Evolutionary conservation across 2,113 vertebrate genomes (phyloP).

Genomic region (Phylloscopus trochilus): DNA sequence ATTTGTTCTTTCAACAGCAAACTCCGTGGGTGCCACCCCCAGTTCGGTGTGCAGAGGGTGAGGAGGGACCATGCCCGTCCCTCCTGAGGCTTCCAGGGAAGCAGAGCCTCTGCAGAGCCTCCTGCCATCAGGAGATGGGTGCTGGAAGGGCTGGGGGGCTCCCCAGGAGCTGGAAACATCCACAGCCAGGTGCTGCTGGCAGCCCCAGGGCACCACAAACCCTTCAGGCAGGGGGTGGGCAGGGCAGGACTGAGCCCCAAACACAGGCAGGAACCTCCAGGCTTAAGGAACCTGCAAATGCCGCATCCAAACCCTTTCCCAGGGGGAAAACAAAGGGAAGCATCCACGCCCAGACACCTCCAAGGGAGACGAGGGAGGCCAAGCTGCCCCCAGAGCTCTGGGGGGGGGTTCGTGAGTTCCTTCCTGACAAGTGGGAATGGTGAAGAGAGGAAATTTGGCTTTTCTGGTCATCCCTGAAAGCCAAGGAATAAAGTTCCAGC

Average conservation of each 20-base stretch:
- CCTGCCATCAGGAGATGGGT: background rate
- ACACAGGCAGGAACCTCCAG: background rate
- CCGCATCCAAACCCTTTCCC: background rate
- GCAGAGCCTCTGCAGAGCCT: background rate
- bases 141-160: background rate
- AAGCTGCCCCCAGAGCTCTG: background rate
- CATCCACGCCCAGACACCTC: background rate
- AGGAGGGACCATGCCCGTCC: rapidly evolving
- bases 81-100: background rate
- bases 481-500: background rate
- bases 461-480: background rate
- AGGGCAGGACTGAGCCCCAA: background rate
- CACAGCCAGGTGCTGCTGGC: background rate
- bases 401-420: rapidly evolving
- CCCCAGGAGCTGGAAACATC: background rate
- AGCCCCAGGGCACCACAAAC: background rate
- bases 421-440: background rate
- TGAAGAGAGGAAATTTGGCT: background rate
- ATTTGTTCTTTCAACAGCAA: background rate
- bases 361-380: background rate
- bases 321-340: background rate
- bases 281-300: background rate
- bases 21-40: background rate
- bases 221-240: rapidly evolving
- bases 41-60: background rate